Percentiles rank a stretch among this genome's conserved stretches.
Evolutionary conservation across 2,888 invertebrate species (phyloP).

Genomic region (Phytoseiulus persimilis): DNA sequence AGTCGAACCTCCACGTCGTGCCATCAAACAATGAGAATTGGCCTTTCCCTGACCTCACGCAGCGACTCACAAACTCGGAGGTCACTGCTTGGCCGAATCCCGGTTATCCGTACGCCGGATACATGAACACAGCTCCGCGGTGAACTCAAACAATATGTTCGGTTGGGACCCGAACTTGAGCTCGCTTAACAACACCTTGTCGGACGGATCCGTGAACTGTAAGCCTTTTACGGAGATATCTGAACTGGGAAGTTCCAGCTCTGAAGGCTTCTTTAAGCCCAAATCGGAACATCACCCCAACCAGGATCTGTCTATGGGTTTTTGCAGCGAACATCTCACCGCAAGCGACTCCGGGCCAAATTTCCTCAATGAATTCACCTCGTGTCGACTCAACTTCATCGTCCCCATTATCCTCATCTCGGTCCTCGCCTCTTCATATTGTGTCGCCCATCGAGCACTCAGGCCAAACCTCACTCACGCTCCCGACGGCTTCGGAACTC

Average conservation of each 20-base stretch:
- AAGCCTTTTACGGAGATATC: not conserved
- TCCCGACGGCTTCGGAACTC: slow-evolving; percentile 9
- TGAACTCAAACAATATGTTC: not conserved
- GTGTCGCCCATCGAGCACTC: slow-evolving; percentile 18
- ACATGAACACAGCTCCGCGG: slow-evolving; percentile 24
- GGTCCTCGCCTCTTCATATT: not conserved
- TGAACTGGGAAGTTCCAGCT: too few species aligned
- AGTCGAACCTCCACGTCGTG: not conserved
- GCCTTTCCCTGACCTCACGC: slow-evolving; percentile 13
- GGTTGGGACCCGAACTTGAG: slow-evolving; percentile 6
- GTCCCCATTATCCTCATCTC: slow-evolving; percentile 13
- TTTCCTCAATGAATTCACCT: slow-evolving; percentile 8
- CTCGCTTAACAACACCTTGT: slow-evolving; percentile 7
- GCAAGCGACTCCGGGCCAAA: not conserved
- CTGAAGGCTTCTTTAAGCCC: too few species aligned
- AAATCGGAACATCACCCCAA: not conserved
- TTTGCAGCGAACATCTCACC: slow-evolving; percentile 10
- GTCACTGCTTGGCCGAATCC: slow-evolving; percentile 18
- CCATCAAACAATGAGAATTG: not conserved
- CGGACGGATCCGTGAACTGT: slow-evolving; percentile 22
- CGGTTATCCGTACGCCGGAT: not conserved
- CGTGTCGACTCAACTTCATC: slow-evolving; percentile 18
- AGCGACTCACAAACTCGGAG: slow-evolving; percentile 9
- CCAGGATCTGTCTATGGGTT: not conserved
- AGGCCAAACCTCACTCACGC: not conserved